These are phyloP conservation scores for Erethizon dorsatum DNA, from an alignment of 2,797 vertebrate genomes.

Conservation along the genomic window DNA sequence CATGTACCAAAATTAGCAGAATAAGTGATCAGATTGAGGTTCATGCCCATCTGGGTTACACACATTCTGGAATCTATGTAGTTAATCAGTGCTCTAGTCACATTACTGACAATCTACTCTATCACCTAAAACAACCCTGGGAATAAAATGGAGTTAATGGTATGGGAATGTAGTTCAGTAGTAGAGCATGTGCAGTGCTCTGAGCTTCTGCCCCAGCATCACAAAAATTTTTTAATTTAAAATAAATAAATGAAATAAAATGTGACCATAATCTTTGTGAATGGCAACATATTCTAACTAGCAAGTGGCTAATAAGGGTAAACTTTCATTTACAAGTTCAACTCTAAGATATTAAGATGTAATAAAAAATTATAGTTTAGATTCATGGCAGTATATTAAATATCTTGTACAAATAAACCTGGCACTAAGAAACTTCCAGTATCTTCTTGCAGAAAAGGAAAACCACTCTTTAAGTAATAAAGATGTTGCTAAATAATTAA, in stretches of 20 bases:
- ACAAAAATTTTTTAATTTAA: too few relatives aligned
- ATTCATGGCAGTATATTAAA: not conserved
- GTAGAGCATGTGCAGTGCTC: not conserved
- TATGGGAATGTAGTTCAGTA: not conserved
- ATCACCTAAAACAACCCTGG: conserved; percentile 72
- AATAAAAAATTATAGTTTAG: not conserved
- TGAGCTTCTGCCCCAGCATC: too few relatives aligned
- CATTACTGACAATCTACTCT: conserved; percentile 82
- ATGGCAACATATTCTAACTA: conserved; percentile 60
- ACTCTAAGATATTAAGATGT: not conserved
- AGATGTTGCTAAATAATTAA: not conserved
- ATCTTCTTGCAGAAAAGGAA: conserved; percentile 6
- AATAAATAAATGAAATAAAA: conserved; percentile 29
- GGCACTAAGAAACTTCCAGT: not conserved
- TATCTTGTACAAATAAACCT: not conserved
- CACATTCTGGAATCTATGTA: conserved; percentile 75
- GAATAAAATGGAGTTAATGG: conserved; percentile 77
- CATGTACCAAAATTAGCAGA: not conserved
- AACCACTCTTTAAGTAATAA: not conserved
- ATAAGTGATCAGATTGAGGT: conserved; percentile 48
- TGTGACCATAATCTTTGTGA: conserved; percentile 20
- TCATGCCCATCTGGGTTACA: conserved; percentile 65
- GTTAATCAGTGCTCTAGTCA: conserved; percentile 74
- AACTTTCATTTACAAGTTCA: not conserved
- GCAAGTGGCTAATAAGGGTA: not conserved